A percentile compares a stretch with the other conserved stretches of the same genome.
Conservation (phyloP, 1,140 invertebrate genomes). For the Drosophila ironensis region DNA sequence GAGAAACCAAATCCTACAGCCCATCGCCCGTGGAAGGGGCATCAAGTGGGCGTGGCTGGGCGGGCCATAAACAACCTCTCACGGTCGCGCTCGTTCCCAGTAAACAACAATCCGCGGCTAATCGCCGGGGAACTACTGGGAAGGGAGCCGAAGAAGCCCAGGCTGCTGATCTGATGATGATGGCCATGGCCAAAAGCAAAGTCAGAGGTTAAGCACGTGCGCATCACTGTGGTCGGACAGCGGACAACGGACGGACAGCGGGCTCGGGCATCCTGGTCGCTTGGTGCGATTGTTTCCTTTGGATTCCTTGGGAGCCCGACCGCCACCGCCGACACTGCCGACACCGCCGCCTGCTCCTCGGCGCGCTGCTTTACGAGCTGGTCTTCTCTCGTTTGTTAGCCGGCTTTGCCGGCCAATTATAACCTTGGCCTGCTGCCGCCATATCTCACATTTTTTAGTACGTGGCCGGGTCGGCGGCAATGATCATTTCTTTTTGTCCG, state of each 20-base stretch:
- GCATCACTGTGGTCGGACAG: conserved; percentile 51
- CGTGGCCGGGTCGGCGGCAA: conserved; percentile 52
- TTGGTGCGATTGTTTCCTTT: conserved; percentile 9
- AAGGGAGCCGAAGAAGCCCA: conserved; percentile 17
- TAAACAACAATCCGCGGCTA: conserved; percentile 68
- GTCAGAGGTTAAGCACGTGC: conserved; percentile 80
- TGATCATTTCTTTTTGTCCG: conserved; percentile 75
- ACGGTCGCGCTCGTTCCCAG: conserved; percentile 53
- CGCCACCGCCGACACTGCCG: neutral
- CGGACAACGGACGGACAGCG: conserved; percentile 54
- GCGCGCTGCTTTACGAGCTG: conserved; percentile 63
- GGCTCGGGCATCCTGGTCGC: conserved; percentile 22
- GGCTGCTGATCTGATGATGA: conserved; percentile 17
- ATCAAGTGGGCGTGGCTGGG: conserved; percentile 65
- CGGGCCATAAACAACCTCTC: conserved; percentile 68
- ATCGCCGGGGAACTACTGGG: conserved; percentile 66
- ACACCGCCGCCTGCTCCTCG: conserved; percentile 21
- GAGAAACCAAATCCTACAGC: neutral
- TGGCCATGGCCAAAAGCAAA: conserved; percentile 50
- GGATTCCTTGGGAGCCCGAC: conserved; percentile 5
- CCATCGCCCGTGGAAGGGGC: neutral
- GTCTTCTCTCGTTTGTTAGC: conserved; percentile 66
- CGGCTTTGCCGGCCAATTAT: conserved; percentile 77
- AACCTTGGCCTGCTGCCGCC: conserved; percentile 79
- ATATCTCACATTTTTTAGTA: conserved; percentile 77